Base-by-base conservation (phyloP, 2,797 vertebrate genomes). In the Muraenolepis orangiensis region DNA sequence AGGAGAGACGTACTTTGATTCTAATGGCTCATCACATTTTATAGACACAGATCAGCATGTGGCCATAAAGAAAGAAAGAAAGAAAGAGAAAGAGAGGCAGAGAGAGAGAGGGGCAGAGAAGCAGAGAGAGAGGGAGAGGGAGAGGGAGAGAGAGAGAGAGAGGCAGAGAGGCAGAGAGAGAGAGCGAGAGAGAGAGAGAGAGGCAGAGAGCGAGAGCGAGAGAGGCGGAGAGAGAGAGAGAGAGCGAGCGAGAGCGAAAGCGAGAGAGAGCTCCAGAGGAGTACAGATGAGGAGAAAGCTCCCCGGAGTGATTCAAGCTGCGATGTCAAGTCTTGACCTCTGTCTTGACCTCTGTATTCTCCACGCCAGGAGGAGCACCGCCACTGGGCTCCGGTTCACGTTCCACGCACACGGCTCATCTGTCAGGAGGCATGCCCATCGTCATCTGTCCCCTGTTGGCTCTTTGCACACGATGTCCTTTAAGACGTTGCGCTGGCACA, bases 21-120 rank as follows among this genome's bases (percentile, higher is more conserved):
- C 36, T 80, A 83, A 78, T 83, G 82, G 77, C 76, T 89, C 78
- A 79, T 81, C 77, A 75, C 77, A 61, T 40, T 30, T 23, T 30
- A 66, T 31, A 29, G 23, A 42, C 78, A 73, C 68, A 71, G 73
- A 74, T 20, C 80, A 78, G 75, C 74, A 76, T 81, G 84, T 46
- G 80, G 82, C 76, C 78, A 81, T 72, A 72, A 26, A 79, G 72
- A 34, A 72, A 74, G n/a, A 51, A 40, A 67, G 61, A 69, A 30
- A 80, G 40, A 30, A 77, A 57, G 23, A 69, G n/a, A 57, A 66
- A 64, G 26, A 57, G 32, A 76, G 61, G 80, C 64, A 68, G 46
- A 71, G 23, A 51, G 28, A 23, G 57, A 32, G 4, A 61, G 73
- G n/a, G n/a, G n/a, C n/a, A 64, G 26, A 57, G 32, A 76, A 46